Evolutionary conservation across 2,113 vertebrate genomes (phyloP).

Genomic region (Tiliqua scincoides): DNA sequence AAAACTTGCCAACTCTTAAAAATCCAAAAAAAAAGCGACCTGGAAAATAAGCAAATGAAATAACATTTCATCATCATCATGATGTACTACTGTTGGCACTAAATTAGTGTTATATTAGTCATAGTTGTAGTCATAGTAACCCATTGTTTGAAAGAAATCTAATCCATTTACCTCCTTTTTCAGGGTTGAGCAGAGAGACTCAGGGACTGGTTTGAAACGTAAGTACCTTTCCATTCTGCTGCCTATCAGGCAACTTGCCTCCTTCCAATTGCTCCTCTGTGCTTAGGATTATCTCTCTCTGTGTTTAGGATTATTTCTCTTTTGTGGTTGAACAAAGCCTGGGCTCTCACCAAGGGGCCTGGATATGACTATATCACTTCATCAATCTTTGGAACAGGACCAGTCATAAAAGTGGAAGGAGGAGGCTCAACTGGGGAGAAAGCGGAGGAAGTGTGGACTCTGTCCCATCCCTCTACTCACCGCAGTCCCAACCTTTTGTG

Average conservation of each 20-base stretch:
- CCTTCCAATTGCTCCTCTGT: neutral
- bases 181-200: constrained; percentile 48
- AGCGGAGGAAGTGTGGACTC: neutral
- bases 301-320: constrained; percentile 81
- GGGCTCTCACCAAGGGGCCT: constrained; percentile 45
- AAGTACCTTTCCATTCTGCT: neutral
- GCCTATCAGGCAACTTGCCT: neutral
- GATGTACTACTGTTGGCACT: too few species aligned
- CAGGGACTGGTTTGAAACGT: constrained; percentile 39
- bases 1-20: too few species aligned
- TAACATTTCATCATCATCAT: too few species aligned
- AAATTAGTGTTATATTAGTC: too few species aligned
- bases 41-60: too few species aligned
- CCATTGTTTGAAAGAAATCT: neutral
- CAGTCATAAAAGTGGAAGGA: neutral
- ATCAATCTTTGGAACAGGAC: constrained; percentile 70
- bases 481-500: neutral
- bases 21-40: too few species aligned
- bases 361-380: constrained; percentile 66
- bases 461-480: neutral
- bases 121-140: neutral
- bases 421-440: neutral
- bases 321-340: constrained; percentile 81
- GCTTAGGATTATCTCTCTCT: constrained; percentile 78
- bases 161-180: constrained; percentile 17